Evolutionary conservation across 2,113 vertebrate species (phyloP).

Genomic region (Serilophus lunatus): DNA sequence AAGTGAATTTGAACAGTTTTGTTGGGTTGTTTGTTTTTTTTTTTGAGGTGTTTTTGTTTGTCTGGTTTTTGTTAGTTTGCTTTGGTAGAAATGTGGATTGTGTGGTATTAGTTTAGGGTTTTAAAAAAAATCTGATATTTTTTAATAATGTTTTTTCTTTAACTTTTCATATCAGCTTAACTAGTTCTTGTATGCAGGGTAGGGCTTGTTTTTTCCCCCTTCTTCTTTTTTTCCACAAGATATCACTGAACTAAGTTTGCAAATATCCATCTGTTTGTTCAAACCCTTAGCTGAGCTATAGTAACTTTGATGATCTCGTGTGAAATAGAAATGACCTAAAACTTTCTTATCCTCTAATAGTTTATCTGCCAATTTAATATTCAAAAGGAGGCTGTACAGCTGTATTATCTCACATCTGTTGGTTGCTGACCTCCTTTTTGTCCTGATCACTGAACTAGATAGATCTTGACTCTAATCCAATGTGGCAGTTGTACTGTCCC

Average conservation of each 20-base stretch:
- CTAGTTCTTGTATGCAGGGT: not conserved
- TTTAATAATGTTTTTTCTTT: not conserved
- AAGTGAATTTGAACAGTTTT: accelerated
- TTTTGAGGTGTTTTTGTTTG: accelerated
- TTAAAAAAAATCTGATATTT: too few species aligned
- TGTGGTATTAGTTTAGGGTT: not conserved
- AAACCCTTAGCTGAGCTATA: not conserved
- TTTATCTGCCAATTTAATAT: not conserved
- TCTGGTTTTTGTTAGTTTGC: not conserved
- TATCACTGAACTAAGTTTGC: not conserved
- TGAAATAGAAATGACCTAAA: not conserved
- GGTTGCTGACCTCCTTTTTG: slow-evolving; percentile 4
- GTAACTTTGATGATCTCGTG: not conserved
- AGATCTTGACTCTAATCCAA: not conserved
- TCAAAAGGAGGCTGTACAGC: not conserved
- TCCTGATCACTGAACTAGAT: not conserved
- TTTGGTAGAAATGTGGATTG: not conserved
- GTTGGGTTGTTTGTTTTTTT: not conserved
- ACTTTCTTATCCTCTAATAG: not conserved
- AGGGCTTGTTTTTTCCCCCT: accelerated
- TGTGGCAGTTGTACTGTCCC: not conserved
- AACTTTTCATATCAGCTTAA: not conserved
- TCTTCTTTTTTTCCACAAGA: not conserved
- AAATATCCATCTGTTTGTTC: not conserved
- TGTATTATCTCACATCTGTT: not conserved